Evolutionary conservation across 2,113 vertebrate species (phyloP), one percentile per base, ranked within the genome.

Genomic region (Lampris incognitus): DNA sequence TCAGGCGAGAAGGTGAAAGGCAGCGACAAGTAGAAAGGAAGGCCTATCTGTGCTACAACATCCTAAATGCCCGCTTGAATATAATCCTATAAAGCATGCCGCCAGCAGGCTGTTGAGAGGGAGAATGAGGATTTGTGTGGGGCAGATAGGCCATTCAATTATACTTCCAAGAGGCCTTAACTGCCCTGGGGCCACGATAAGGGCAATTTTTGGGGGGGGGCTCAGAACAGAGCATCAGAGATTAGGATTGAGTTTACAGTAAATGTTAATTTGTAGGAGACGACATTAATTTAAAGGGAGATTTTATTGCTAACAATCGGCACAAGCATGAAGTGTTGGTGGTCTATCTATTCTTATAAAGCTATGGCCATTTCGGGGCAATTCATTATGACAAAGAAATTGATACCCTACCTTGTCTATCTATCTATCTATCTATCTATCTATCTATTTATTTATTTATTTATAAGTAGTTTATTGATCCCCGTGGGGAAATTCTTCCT

Each of bases 61-160:
- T 93, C 87, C 75, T 83, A 92, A 92, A 93, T 88, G 89, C 68
- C 83, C 81, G 68, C 59, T 80, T 65, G 84, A 84, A 90, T 88
- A 90, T 93, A 94, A 93, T 93, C 92, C 91, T 78, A 85, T 79
- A 87, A 94, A 93, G 86, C 85, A 90, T 69, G 85, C 83, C 75
- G 54, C 82, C 82, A 66, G 76, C 10, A 3, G 87, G 81, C 82
- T 79, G 85, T 80, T 87, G 85, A 91, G 82, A 87, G 84, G 68
- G 48, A 83, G 85, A 89, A 88, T 87, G 79, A 86, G 81, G 79
- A 89, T 90, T 90, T 87, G 83, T 67, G 40, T 79, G 57, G 67
- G 79, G 68, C 74, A 78, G 83, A 84, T 77, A 86, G 82, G 81
- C 72, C 42, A 55, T 78, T 87, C 73, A 79, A 82, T 91, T 87